These are phyloP conservation scores for Mormyrus proboscirostris DNA, from an alignment of 2,797 vertebrate genomes.

Conservation along the genomic window DNA sequence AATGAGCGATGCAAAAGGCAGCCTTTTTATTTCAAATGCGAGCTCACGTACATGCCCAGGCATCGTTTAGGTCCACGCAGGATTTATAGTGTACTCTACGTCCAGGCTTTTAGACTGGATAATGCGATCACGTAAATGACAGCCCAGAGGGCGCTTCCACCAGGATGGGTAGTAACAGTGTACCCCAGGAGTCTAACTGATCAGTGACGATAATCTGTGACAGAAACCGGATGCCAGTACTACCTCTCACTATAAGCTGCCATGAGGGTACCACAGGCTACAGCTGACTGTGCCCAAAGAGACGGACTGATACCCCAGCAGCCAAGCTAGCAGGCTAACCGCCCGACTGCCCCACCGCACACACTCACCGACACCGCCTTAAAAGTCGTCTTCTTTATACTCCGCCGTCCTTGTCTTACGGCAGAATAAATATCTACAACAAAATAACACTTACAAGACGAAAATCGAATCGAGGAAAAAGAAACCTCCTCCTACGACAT, in stretches of 20 bases:
- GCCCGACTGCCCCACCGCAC: neutral
- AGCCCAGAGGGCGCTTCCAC: neutral
- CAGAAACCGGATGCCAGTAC: neutral
- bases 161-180: neutral
- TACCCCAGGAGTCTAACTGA: neutral
- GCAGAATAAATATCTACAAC: neutral
- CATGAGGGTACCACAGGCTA: neutral
- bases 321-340: constrained; percentile 2
- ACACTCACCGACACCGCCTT: neutral
- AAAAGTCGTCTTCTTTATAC: neutral
- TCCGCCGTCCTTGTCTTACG: neutral
- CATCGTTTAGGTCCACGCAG: neutral
- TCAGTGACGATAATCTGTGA: neutral
- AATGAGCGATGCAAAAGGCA: neutral
- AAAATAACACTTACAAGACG: neutral
- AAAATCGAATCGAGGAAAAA: neutral
- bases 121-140: neutral
- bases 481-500: neutral
- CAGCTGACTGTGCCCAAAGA: neutral
- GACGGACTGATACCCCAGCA: neutral
- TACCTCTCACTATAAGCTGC: neutral
- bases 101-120: neutral
- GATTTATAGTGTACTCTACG: neutral
- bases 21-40: neutral
- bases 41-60: neutral